Evolutionary conservation across 2,113 vertebrate species (phyloP).

Genomic region (Centropristis striata): DNA sequence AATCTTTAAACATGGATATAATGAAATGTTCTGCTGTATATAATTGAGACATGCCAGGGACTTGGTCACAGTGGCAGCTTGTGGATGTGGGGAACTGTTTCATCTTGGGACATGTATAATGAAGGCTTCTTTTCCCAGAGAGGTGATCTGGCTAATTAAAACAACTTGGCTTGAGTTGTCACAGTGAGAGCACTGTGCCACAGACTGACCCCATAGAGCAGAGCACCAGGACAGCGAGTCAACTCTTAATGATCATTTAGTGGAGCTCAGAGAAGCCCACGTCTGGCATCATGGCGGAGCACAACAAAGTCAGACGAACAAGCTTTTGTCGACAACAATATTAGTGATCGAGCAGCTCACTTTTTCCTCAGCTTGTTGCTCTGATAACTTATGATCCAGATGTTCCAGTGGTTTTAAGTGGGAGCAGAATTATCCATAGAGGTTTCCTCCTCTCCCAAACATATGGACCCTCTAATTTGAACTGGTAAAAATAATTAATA

Average conservation of each 20-base stretch:
- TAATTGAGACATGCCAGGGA: conserved; percentile 9
- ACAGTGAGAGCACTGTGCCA: conserved; percentile 49
- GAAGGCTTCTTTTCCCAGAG: conserved; percentile 38
- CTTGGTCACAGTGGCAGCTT: not conserved
- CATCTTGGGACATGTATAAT: conserved; percentile 42
- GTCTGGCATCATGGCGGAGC: not conserved
- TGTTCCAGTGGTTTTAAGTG: too few relatives aligned
- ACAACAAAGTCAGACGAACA: not conserved
- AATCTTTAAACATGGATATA: conserved; percentile 8
- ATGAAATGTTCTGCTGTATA: not conserved
- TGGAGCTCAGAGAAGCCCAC: conserved; percentile 1
- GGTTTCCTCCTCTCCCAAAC: too few relatives aligned
- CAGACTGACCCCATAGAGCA: conserved; percentile 52
- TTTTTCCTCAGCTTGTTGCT: too few relatives aligned
- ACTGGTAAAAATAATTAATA: too few relatives aligned
- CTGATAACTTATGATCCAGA: too few relatives aligned
- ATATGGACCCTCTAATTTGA: too few relatives aligned
- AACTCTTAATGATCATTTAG: conserved; percentile 58
- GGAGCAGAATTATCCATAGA: too few relatives aligned
- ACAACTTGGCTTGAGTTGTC: conserved; percentile 69
- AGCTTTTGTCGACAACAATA: not conserved
- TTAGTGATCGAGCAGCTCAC: too few relatives aligned
- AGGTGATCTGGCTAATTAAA: conserved; percentile 74
- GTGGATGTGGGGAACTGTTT: conserved; percentile 28
- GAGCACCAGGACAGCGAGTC: conserved; percentile 22